Evolutionary conservation across 1,140 invertebrate genomes (phyloP).

Genomic region (Saccostrea glomerata): DNA sequence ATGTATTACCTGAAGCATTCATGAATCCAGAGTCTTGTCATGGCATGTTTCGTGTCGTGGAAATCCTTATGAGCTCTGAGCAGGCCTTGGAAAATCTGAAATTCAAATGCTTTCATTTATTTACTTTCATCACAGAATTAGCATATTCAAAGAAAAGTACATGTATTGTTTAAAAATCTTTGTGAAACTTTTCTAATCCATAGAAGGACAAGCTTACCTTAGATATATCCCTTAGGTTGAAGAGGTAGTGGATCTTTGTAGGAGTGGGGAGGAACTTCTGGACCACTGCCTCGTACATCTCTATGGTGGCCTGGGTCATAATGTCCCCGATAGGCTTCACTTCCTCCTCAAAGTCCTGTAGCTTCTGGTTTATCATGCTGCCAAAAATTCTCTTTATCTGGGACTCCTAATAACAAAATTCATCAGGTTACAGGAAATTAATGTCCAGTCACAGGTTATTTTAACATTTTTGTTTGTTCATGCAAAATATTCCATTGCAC

Average conservation of each 20-base stretch:
- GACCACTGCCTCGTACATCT: constrained; percentile 86
- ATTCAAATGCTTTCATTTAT: constrained; percentile 18
- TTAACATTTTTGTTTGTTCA: too few species aligned
- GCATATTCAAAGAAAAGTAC: background rate
- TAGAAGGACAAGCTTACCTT: constrained; percentile 79
- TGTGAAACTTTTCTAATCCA: background rate
- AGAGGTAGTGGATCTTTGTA: constrained; percentile 92
- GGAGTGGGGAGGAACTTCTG: constrained; percentile 89
- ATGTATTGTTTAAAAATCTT: background rate
- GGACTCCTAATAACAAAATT: constrained; percentile 79
- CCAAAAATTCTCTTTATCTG: constrained; percentile 90
- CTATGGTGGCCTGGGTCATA: constrained; percentile 85
- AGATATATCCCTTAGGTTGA: constrained; percentile 92
- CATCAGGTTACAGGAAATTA: background rate
- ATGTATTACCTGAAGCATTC: constrained; percentile 83
- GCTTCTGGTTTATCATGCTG: constrained; percentile 89
- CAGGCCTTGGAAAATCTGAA: constrained; percentile 86
- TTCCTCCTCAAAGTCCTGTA: constrained; percentile 87
- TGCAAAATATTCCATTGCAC: too few species aligned
- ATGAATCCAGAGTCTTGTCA: constrained; percentile 90
- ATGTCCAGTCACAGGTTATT: too few species aligned
- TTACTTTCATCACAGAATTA: background rate
- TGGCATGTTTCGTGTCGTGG: constrained; percentile 85
- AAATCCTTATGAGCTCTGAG: constrained; percentile 87
- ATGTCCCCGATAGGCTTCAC: constrained; percentile 84